Conservation (phyloP, 2,888 invertebrate genomes). For the Hecatera dysodea region DNA sequence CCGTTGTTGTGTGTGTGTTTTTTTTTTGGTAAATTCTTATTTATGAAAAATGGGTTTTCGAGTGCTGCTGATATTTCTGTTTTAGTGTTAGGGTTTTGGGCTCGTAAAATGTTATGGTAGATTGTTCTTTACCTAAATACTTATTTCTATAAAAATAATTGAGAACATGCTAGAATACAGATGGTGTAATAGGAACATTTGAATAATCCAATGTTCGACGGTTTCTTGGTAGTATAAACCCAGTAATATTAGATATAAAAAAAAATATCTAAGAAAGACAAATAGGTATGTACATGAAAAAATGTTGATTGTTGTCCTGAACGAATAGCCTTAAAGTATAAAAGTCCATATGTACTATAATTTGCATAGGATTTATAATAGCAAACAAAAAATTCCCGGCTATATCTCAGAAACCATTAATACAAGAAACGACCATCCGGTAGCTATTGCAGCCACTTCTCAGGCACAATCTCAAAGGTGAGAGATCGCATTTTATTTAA, state of each 20-base stretch:
- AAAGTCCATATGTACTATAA: too few species aligned
- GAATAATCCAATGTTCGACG: background rate
- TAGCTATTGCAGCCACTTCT: background rate
- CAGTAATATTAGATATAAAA: background rate
- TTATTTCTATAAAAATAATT: background rate
- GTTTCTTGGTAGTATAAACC: background rate
- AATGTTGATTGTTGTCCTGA: too few species aligned
- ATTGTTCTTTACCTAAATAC: slow-evolving; percentile 10
- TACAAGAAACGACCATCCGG: background rate
- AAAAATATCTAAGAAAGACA: too few species aligned
- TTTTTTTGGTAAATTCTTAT: slow-evolving; percentile 39
- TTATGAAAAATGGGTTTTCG: slow-evolving; percentile 45
- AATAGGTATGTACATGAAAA: too few species aligned
- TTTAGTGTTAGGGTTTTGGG: slow-evolving; percentile 16
- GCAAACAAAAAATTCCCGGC: background rate
- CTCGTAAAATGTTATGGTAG: slow-evolving; percentile 19
- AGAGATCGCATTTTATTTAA: slow-evolving; percentile 13
- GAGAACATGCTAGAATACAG: background rate
- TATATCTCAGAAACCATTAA: background rate
- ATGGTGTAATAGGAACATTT: background rate
- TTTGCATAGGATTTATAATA: background rate
- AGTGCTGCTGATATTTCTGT: slow-evolving; percentile 31
- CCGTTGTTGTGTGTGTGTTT: slow-evolving; percentile 27
- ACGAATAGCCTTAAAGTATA: too few species aligned
- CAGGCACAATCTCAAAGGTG: background rate